phyloP scores from a whole-genome alignment of 2,888 invertebrate genomes.

The Therioaphis trifolii region DNA sequence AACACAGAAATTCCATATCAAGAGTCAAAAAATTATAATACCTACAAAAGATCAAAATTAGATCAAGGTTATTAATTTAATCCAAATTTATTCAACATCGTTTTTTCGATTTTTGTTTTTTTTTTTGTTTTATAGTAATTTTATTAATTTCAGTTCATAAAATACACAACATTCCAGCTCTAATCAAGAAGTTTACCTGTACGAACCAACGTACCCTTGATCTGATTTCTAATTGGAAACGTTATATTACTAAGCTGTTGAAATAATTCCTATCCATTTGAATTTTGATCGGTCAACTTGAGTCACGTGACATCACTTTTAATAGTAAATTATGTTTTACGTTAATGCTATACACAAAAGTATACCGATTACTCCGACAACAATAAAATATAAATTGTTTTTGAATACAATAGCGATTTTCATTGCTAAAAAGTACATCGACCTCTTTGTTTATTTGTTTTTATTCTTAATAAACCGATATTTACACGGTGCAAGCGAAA shows the following conservation, averaged over 20 bases:
- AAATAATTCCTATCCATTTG: background rate
- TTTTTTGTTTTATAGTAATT: constrained; percentile 11
- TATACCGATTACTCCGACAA: background rate
- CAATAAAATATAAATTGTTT: background rate
- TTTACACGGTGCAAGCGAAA: too few relatives aligned
- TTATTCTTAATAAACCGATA: too few relatives aligned
- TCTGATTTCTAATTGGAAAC: background rate
- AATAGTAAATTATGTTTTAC: too few relatives aligned
- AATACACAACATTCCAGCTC: background rate
- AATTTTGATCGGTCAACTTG: background rate
- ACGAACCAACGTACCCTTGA: background rate
- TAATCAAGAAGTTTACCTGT: background rate
- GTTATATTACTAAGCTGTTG: background rate
- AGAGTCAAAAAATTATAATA: background rate
- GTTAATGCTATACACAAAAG: too few relatives aligned
- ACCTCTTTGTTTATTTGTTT: too few relatives aligned
- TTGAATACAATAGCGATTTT: background rate
- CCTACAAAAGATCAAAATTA: constrained; percentile 13
- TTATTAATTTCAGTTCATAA: constrained; percentile 21
- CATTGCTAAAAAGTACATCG: background rate
- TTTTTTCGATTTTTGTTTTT: background rate
- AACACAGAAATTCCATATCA: background rate
- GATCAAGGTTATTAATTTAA: constrained; percentile 22
- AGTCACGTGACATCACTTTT: background rate
- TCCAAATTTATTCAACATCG: background rate